Percentiles rank a stretch among this genome's conserved stretches.
These are phyloP conservation scores for Epinephelus moara DNA, from an alignment of 2,113 vertebrate genomes.

Conservation along the genomic window DNA sequence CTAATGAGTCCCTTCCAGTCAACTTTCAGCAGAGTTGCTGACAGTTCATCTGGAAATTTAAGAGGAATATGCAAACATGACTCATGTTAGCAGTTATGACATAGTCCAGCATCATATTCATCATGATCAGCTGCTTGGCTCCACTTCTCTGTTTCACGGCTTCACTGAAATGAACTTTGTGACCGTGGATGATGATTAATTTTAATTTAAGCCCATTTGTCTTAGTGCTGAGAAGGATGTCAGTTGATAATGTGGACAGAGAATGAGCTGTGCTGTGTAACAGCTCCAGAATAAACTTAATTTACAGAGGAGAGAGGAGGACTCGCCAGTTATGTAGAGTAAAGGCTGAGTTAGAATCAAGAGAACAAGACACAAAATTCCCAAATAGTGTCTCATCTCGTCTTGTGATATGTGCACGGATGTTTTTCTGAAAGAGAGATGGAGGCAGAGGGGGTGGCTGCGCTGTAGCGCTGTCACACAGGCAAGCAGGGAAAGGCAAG, in stretches of 20 bases:
- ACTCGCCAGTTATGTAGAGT: background rate
- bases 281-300: background rate
- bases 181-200: slow-evolving; percentile 16
- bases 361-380: background rate
- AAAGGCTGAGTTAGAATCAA: background rate
- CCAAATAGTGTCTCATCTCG: background rate
- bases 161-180: slow-evolving; percentile 29
- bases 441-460: slow-evolving; percentile 40
- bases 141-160: slow-evolving; percentile 10
- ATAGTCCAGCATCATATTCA: slow-evolving; percentile 4
- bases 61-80: slow-evolving; percentile 25
- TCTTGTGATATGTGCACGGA: slow-evolving; percentile 25
- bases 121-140: slow-evolving; percentile 1
- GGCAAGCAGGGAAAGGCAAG: slow-evolving; percentile 2
- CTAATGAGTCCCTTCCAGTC: background rate
- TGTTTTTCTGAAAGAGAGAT: slow-evolving; percentile 67
- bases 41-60: slow-evolving; percentile 9
- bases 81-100: slow-evolving; percentile 33
- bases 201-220: slow-evolving; percentile 27
- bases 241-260: background rate
- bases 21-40: background rate
- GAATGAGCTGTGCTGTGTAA: background rate
- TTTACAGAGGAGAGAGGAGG: background rate
- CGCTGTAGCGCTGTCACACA: slow-evolving; percentile 1
- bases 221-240: slow-evolving; percentile 16